A percentile compares a stretch with the other conserved stretches of the same genome.
These are phyloP conservation scores for Pagrus major DNA, from an alignment of 2,113 vertebrate species.

Conservation along the genomic window DNA sequence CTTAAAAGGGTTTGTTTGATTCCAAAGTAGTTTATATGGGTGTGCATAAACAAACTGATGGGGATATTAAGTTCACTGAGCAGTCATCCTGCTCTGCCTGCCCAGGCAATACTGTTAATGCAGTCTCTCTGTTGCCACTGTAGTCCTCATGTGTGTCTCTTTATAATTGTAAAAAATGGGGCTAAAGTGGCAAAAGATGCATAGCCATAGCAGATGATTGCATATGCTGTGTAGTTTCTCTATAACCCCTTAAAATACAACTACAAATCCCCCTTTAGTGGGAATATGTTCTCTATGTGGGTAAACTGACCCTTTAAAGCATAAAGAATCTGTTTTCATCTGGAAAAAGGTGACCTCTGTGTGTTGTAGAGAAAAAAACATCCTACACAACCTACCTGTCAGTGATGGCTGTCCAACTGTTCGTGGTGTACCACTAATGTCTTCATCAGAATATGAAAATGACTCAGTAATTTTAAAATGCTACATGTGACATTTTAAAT, in stretches of 20 bases:
- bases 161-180: no score
- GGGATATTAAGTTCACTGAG: no score
- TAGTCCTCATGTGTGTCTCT: no score
- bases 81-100: no score
- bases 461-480: background rate
- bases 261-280: background rate
- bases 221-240: background rate
- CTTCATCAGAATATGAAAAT: constrained; percentile 1
- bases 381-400: background rate
- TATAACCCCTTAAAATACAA: background rate
- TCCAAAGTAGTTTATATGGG: no score
- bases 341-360: background rate
- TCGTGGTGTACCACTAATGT: background rate
- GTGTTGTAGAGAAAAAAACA: background rate
- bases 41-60: no score
- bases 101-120: no score
- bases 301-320: background rate
- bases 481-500: background rate
- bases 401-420: background rate
- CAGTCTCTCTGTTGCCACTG: no score
- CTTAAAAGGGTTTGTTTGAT: no score
- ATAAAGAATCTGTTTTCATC: background rate
- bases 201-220: background rate
- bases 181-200: no score
- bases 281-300: background rate